A percentile compares a stretch with the other conserved stretches of the same genome.
Conservation (phyloP, 2,113 vertebrate genomes). For the Zosterops lateralis region DNA sequence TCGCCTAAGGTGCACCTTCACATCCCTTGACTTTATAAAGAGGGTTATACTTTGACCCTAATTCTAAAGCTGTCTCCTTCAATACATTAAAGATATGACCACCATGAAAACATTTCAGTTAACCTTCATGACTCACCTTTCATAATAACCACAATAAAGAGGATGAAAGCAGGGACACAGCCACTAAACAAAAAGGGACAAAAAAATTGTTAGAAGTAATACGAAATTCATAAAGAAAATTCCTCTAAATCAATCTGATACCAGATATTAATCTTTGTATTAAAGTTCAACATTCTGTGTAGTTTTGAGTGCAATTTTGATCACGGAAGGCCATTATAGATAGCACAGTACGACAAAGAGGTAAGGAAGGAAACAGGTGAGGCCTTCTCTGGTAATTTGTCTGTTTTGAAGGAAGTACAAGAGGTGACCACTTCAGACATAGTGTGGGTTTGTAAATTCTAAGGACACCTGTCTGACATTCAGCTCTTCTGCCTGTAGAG, state of each 20-base stretch:
- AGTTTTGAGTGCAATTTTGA: neutral
- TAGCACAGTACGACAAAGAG: accelerated
- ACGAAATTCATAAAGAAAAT: neutral
- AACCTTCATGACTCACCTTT: neutral
- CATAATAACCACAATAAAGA: neutral
- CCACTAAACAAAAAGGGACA: neutral
- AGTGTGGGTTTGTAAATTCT: neutral
- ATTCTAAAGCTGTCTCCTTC: neutral
- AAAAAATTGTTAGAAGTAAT: neutral
- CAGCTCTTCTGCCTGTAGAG: neutral
- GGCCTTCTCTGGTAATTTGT: neutral
- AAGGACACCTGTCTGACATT: neutral
- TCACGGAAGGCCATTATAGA: neutral
- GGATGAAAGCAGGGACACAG: neutral
- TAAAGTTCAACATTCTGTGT: neutral
- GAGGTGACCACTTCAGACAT: neutral
- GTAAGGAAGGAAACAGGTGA: neutral
- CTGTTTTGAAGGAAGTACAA: neutral
- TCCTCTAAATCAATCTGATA: neutral
- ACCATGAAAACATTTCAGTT: neutral
- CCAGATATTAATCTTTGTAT: neutral
- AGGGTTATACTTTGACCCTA: neutral
- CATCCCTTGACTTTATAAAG: neutral
- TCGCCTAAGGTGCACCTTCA: neutral
- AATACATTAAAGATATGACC: neutral